Percentiles rank a stretch among this genome's conserved stretches.
These are phyloP conservation scores for Phyllotis vaccarum DNA, from an alignment of 2,797 vertebrate genomes.

Conservation along the genomic window DNA sequence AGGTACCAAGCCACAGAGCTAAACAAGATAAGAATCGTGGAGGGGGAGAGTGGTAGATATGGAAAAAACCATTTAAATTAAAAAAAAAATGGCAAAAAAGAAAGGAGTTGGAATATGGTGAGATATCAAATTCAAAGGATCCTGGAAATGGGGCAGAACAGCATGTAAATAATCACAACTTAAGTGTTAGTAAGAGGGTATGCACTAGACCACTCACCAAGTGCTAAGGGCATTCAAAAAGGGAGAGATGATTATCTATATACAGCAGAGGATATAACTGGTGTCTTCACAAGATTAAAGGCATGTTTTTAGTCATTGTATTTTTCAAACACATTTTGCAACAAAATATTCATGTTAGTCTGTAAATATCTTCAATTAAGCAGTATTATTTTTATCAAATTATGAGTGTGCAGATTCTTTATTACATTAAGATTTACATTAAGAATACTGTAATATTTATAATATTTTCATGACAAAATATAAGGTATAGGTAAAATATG, in stretches of 20 bases:
- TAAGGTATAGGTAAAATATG: not conserved
- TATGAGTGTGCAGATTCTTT: not conserved
- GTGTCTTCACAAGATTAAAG: not conserved
- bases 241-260: not conserved
- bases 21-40: too few relatives aligned
- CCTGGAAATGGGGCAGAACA: not conserved
- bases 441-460: not conserved
- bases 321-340: not conserved
- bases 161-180: not conserved
- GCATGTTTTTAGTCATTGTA: not conserved
- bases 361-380: not conserved
- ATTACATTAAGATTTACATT: not conserved
- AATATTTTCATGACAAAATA: conserved; percentile 3
- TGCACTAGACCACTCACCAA: not conserved
- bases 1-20: too few relatives aligned
- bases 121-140: conserved; percentile 29
- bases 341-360: not conserved
- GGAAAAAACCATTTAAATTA: too few relatives aligned
- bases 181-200: not conserved
- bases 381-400: conserved; percentile 1
- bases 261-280: not conserved
- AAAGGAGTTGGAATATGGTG: not conserved
- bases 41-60: too few relatives aligned
- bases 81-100: too few relatives aligned
- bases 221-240: not conserved